Conservation (phyloP, 1,140 invertebrate genomes). For the Zaprionus vittiger region DNA sequence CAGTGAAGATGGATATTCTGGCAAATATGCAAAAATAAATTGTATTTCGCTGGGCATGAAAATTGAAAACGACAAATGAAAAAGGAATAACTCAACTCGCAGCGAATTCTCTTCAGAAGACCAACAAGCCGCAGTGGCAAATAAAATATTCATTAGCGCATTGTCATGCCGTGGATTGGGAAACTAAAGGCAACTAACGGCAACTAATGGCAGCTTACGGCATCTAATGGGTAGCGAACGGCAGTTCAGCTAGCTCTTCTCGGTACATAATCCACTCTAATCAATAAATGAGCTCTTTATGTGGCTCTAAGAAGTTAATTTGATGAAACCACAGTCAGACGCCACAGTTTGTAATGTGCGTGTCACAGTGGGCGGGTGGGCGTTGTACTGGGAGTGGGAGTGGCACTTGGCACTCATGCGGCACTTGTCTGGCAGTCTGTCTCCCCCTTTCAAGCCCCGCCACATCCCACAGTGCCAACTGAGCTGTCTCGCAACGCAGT, state of each 20-base stretch:
- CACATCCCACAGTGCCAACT: slow-evolving; percentile 20
- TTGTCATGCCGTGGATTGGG: slow-evolving; percentile 59
- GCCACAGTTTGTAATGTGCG: slow-evolving; percentile 63
- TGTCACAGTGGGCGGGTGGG: slow-evolving; percentile 57
- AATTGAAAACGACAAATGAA: slow-evolving; percentile 15
- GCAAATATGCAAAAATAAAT: slow-evolving; percentile 51
- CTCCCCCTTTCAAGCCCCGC: no score
- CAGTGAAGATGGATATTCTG: slow-evolving; percentile 25
- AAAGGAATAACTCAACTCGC: background rate
- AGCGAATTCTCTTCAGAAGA: background rate
- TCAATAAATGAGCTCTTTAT: slow-evolving; percentile 64
- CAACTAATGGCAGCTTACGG: slow-evolving; percentile 41
- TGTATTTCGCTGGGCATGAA: slow-evolving; percentile 10
- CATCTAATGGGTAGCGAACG: slow-evolving; percentile 40
- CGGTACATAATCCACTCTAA: slow-evolving; percentile 56
- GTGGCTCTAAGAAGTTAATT: slow-evolving; percentile 69
- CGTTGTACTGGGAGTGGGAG: background rate
- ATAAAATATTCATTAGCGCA: slow-evolving; percentile 65
- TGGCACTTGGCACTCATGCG: slow-evolving; percentile 9
- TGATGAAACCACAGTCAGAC: slow-evolving; percentile 40
- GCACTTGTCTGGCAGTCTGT: slow-evolving; percentile 28
- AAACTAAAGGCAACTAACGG: slow-evolving; percentile 38
- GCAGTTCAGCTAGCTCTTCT: background rate
- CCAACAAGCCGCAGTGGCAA: slow-evolving; percentile 5
- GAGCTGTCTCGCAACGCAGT: slow-evolving; percentile 55